Base-by-base conservation (phyloP, 2,888 invertebrate species). In the Drosophila greeni region DNA sequence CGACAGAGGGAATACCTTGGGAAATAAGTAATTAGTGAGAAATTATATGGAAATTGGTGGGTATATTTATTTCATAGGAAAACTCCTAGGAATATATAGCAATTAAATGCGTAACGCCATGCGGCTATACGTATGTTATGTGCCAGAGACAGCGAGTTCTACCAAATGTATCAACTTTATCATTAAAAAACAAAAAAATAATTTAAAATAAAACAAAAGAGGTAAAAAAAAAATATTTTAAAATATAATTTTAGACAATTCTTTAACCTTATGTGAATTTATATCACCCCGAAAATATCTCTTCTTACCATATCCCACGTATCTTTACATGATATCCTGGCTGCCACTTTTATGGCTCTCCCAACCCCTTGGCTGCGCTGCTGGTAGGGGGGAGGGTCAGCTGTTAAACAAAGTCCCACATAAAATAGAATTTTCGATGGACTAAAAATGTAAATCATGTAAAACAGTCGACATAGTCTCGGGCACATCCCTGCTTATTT, bases 371-470 rank as follows among this genome's bases (percentile, higher is more conserved):
- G 40, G 47, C 54, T 26, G 34, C 61, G 61, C 64, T 40, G 60
- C 60, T 14, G 33, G 14, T 33, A 34, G 1, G 5, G 1, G 34
- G 7, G 33, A 20, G 11, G 20, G 20, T 26, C 40, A 43, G 37
- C 75, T 70, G 75, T 70, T 73, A 71, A 68, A 59, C 70, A 82
- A 70, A 73, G 71, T 78, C 78, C 78, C 23, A 81, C 74, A 83
- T 83, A 83, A 81, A 81, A 82, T 82, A 72, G 76, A 81, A 76
- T 82, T 79, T 81, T 82, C 73, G 78, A 81, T 81, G 74, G 82
- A 72, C 79, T 65, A 78, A 83, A 81, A 82, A 78, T 82, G 76
- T 81, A 81, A 84, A 82, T 84, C 82, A 83, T 83, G 84, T 78
- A 57, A 65, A 49, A 64, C 65, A 54, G 31, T 40, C 23, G n/a